Evolutionary conservation across 2,888 invertebrate genomes (phyloP).

Genomic region (Agrotis puta): DNA sequence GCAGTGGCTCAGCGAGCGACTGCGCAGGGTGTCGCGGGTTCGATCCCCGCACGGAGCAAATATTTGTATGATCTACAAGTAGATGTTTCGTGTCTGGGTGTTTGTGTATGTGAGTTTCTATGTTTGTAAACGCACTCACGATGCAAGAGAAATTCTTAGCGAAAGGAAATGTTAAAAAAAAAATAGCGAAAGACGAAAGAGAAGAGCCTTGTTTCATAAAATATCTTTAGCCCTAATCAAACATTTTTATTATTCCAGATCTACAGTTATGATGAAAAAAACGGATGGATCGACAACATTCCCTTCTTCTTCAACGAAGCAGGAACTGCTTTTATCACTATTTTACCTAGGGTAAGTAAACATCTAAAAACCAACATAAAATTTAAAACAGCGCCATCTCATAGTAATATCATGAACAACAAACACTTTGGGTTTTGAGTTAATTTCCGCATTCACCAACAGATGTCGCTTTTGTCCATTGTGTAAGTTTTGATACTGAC

Average conservation of each 20-base stretch:
- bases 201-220: background rate
- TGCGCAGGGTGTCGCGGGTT: no score
- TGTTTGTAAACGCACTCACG: no score
- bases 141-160: no score
- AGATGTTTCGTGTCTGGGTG: no score
- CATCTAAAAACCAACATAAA: background rate
- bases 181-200: no score
- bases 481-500: background rate
- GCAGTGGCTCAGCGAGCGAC: no score
- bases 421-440: background rate
- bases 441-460: background rate
- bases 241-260: constrained; percentile 79
- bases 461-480: constrained; percentile 8
- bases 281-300: constrained; percentile 96
- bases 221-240: background rate
- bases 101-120: no score
- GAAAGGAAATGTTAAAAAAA: no score
- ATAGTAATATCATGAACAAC: background rate
- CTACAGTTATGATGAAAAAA: constrained; percentile 82
- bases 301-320: constrained; percentile 93
- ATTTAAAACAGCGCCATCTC: constrained; percentile 22
- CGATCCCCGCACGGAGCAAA: no score
- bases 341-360: constrained; percentile 92
- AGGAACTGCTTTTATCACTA: constrained; percentile 93
- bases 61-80: no score